These are phyloP conservation scores for Heliothis virescens DNA, from an alignment of 1,140 invertebrate genomes.

Conservation along the genomic window DNA sequence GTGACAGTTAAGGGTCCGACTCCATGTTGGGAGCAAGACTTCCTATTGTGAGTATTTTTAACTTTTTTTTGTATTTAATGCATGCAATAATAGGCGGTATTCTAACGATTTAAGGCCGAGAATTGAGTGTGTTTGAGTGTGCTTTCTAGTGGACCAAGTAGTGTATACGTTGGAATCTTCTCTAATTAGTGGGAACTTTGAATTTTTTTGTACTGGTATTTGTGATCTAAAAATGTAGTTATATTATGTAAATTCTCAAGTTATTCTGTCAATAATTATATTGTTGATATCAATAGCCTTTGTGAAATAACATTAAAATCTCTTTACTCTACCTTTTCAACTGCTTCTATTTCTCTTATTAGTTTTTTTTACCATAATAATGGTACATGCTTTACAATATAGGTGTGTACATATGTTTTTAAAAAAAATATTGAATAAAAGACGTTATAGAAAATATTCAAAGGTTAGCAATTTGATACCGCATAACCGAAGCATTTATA, in stretches of 20 bases:
- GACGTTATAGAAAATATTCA: too few species aligned
- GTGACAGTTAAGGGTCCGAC: constrained; percentile 97
- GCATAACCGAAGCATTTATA: too few species aligned
- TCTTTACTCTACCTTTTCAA: too few species aligned
- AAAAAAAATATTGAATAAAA: too few species aligned
- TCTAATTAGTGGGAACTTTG: constrained; percentile 23
- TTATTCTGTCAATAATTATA: too few species aligned
- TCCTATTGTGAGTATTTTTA: constrained; percentile 96
- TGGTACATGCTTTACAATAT: too few species aligned
- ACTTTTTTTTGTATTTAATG: constrained; percentile 53
- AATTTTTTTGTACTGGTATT: not conserved
- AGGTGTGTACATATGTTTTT: too few species aligned
- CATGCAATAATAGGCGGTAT: constrained; percentile 43
- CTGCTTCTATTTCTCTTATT: too few species aligned
- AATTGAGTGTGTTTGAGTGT: constrained; percentile 5
- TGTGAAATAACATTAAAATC: too few species aligned
- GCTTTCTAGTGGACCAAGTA: not conserved
- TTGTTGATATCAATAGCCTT: too few species aligned
- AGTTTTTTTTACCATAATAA: too few species aligned
- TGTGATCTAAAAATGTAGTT: not conserved
- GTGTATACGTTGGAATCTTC: not conserved
- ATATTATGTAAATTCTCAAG: not conserved
- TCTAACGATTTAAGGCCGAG: not conserved
- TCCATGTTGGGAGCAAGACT: constrained; percentile 99
- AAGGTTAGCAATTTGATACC: too few species aligned